These are phyloP conservation scores for Mola mola DNA, from an alignment of 2,113 vertebrate genomes.

Conservation along the genomic window DNA sequence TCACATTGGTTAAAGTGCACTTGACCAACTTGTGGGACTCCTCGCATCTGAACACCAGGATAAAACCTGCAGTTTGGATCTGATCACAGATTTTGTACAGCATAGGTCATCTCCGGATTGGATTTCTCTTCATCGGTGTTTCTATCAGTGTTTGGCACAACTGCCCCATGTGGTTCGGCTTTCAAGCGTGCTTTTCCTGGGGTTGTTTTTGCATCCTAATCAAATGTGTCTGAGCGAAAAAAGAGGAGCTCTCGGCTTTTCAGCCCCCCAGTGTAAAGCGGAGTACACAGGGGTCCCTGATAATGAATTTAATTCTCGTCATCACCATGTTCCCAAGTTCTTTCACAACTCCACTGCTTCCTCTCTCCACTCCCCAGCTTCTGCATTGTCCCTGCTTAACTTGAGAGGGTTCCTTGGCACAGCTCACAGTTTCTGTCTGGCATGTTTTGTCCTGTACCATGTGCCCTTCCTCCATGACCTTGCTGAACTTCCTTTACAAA, in stretches of 20 bases:
- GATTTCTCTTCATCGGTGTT: background rate
- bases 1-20: no score
- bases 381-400: conserved; percentile 2
- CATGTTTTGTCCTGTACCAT: conserved; percentile 4
- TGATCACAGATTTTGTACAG: no score
- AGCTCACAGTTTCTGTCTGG: no score
- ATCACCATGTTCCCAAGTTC: background rate
- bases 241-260: background rate
- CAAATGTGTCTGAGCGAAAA: background rate
- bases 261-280: background rate
- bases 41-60: no score
- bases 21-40: no score
- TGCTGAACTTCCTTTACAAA: background rate
- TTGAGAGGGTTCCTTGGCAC: no score
- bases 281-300: background rate
- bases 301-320: conserved; percentile 26
- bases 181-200: background rate
- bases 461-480: conserved; percentile 6
- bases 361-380: background rate
- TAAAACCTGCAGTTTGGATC: no score
- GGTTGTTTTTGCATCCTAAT: conserved; percentile 18
- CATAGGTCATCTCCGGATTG: no score
- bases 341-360: conserved; percentile 13
- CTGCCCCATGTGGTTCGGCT: conserved; percentile 1
- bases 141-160: background rate